Evolutionary conservation across 2,113 vertebrate genomes (phyloP), one percentile per base, ranked within the genome.

Genomic region (Oncorhynchus masou): DNA sequence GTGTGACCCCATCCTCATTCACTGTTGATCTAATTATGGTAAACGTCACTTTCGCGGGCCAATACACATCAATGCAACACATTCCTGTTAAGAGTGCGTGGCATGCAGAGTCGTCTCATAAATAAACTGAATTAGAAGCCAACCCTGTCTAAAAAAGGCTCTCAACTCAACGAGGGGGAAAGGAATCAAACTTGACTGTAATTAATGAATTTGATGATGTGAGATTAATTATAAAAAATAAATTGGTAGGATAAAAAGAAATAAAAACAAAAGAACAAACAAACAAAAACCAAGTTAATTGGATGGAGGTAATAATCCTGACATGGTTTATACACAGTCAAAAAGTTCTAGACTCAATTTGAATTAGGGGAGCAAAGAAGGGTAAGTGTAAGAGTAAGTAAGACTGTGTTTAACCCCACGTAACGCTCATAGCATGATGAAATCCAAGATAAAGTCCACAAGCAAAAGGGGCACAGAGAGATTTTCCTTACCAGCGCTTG

Each of bases 401-500:
- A 34, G 59, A n/a, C 13, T 22, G 16, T 54, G 51, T 62, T 62
- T 8, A 62, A 20, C 54, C 12, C 20, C 34, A 13, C 34, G 25
- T 71, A 57, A 57, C 19, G 59, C 16, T 22, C n/a, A 16, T n/a
- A 9, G 22, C n/a, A 22, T 24, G 20, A n/a, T 16, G 59, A 24
- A 62, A 62, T 62, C n/a, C 59, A 62, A 22, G 59, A 9, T 8
- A 16, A 62, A 9, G 20, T 7, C n/a, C 59, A n/a, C 13, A 73
- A 34, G 24, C 15, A 74, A 65, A 69, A 70, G 69, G 68, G 16
- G 25, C 72, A 34, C 24, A 74, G 11, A 31, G 27, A 82, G 67
- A 66, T 49, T 49, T 20, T 80, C 67, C 97, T 95, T 96, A 99
- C 98, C 96, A 99, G 92, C 25, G 96, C 94, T 91, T 98, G 97